A percentile compares a stretch with the other conserved stretches of the same genome.
phyloP scores from a whole-genome alignment of 2,113 vertebrate species.

The Ageneiosus marmoratus region DNA sequence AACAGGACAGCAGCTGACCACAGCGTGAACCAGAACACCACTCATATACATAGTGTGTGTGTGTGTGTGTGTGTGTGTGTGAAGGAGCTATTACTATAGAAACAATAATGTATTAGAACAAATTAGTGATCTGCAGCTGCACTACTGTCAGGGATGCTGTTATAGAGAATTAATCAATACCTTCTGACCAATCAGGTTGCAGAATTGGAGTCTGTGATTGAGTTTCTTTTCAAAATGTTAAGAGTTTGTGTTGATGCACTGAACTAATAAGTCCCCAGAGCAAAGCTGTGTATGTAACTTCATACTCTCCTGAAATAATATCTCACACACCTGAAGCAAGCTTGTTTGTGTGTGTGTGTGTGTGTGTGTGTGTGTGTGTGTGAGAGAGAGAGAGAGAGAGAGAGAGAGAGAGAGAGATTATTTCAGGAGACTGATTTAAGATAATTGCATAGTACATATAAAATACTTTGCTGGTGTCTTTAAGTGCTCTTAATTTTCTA shows the following conservation, averaged over 20 bases:
- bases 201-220: not conserved
- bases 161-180: not conserved
- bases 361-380: no score
- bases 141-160: not conserved
- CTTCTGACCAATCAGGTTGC: not conserved
- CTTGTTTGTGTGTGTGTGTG: no score
- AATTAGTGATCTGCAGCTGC: not conserved
- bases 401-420: no score
- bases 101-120: not conserved
- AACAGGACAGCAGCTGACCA: slow-evolving; percentile 49
- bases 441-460: no score
- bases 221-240: no score
- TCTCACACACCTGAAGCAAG: slow-evolving; percentile 35
- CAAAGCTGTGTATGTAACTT: slow-evolving; percentile 60
- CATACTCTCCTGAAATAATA: slow-evolving; percentile 70
- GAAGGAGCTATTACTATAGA: not conserved
- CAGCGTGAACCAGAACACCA: slow-evolving; percentile 43
- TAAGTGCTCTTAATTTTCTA: no score
- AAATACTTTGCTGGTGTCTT: no score
- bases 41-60: slow-evolving; percentile 14
- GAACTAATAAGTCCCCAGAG: not conserved
- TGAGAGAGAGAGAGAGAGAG: no score
- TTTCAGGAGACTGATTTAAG: no score
- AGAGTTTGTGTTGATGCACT: not conserved
- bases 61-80: slow-evolving; percentile 48